phyloP scores from a whole-genome alignment of 1,140 invertebrate species.

The Eciton burchellii region DNA sequence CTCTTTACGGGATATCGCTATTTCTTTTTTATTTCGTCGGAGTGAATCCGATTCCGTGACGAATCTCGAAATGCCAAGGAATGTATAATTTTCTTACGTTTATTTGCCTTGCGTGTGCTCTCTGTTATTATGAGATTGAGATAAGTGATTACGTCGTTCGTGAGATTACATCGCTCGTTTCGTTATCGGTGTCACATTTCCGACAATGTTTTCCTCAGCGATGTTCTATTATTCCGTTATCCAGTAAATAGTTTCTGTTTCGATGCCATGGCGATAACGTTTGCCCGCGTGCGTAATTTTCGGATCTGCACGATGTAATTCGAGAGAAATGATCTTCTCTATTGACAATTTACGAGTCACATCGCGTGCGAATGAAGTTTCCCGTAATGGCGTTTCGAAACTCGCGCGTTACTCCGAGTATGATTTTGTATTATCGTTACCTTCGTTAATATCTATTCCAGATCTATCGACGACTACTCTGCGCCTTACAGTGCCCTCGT shows the following conservation, averaged over 20 bases:
- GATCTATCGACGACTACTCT: constrained; percentile 82
- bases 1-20: constrained; percentile 67
- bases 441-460: constrained; percentile 82
- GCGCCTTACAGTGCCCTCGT: constrained; percentile 82
- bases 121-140: background rate
- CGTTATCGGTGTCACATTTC: background rate
- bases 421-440: constrained; percentile 74
- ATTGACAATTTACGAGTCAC: constrained; percentile 31
- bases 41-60: constrained; percentile 41
- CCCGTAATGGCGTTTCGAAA: constrained; percentile 53
- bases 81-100: background rate
- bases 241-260: background rate
- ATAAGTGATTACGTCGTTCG: background rate
- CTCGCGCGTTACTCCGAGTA: constrained; percentile 66
- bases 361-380: background rate
- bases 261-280: background rate
- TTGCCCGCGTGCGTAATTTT: background rate
- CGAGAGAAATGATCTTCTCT: background rate
- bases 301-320: background rate
- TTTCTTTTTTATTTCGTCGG: constrained; percentile 65
- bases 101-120: background rate
- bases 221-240: background rate
- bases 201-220: background rate
- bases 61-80: constrained; percentile 66
- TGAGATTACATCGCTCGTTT: background rate